phyloP scores from a whole-genome alignment of 2,797 vertebrate species.

The Pachyuromys duprasi region DNA sequence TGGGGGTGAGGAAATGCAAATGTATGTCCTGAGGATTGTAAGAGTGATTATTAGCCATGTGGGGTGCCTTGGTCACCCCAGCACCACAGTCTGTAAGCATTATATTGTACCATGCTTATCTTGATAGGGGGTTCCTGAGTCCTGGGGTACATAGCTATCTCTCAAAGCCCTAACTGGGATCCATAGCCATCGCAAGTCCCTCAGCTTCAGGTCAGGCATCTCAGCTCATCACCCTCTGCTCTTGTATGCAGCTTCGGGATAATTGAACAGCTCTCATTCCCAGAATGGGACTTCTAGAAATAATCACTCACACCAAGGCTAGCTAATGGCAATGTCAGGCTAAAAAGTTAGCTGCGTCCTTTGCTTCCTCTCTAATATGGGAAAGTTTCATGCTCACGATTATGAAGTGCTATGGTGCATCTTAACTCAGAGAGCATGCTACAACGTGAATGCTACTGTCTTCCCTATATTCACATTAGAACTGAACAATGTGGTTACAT shows the following conservation, averaged over 20 bases:
- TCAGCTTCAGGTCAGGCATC: not conserved
- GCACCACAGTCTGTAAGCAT: not conserved
- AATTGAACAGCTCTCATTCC: not conserved
- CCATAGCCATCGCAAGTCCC: no score
- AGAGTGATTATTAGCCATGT: not conserved
- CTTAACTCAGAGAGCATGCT: not conserved
- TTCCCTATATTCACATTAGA: not conserved
- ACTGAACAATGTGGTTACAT: not conserved
- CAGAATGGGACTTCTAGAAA: not conserved
- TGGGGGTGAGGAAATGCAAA: not conserved
- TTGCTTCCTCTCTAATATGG: not conserved
- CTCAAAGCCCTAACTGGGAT: not conserved
- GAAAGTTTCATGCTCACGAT: not conserved
- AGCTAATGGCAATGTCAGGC: no score
- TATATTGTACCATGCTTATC: not conserved
- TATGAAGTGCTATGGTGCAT: not conserved
- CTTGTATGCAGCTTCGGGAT: not conserved
- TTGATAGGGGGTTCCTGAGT: not conserved
- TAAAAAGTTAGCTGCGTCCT: not conserved
- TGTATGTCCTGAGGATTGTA: not conserved
- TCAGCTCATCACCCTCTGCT: fast-evolving
- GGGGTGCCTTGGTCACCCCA: not conserved
- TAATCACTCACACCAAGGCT: not conserved
- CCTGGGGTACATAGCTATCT: not conserved
- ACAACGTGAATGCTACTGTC: fast-evolving